phyloP scores from a whole-genome alignment of 1,140 invertebrate genomes.

The Apolygus lucorum region DNA sequence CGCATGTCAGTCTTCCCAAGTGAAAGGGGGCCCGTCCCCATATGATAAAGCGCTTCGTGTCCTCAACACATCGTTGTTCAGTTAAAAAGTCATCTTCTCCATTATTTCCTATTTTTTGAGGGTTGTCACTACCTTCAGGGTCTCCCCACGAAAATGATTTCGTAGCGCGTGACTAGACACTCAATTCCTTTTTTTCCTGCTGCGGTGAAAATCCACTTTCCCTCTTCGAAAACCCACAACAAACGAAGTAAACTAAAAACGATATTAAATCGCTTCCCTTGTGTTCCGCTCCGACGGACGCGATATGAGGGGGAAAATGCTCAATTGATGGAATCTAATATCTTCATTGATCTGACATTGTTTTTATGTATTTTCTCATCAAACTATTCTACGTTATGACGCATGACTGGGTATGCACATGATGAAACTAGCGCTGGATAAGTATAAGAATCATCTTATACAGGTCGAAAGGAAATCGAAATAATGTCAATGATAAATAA shows the following conservation, averaged over 20 bases:
- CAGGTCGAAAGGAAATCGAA: too few species aligned
- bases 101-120: constrained; percentile 17
- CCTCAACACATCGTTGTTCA: constrained; percentile 11
- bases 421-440: too few species aligned
- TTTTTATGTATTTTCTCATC: too few species aligned
- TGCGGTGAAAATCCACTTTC: constrained; percentile 10
- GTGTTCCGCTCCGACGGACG: background rate
- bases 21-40: background rate
- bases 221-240: background rate
- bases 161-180: background rate
- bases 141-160: constrained; percentile 7
- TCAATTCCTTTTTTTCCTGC: background rate
- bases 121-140: constrained; percentile 2
- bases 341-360: too few species aligned
- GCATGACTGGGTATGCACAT: too few species aligned
- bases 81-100: constrained; percentile 16
- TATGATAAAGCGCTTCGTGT: constrained; percentile 13
- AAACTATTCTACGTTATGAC: too few species aligned
- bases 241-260: background rate
- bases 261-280: constrained; percentile 3
- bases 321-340: background rate
- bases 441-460: too few species aligned
- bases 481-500: too few species aligned
- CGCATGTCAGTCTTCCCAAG: background rate
- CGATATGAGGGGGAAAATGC: background rate